Percentiles rank a stretch among this genome's conserved stretches.
phyloP scores from a whole-genome alignment of 2,888 invertebrate genomes.

The Alviniconcha strummeri region DNA sequence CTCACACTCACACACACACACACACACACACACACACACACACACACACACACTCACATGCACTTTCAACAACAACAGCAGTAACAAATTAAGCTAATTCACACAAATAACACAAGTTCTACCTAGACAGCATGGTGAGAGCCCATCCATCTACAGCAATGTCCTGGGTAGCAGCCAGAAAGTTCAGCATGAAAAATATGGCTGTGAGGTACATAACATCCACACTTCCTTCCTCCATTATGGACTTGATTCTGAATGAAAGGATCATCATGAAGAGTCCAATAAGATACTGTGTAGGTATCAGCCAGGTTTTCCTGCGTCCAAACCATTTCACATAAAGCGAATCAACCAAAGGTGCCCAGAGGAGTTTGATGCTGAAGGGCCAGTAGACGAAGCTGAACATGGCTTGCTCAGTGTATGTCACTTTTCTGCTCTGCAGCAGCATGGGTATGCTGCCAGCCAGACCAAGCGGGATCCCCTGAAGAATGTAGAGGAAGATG shows the following conservation, averaged over 20 bases:
- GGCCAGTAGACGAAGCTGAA: conserved; percentile 95
- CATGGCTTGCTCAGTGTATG: conserved; percentile 91
- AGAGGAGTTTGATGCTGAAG: conserved; percentile 89
- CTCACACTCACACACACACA: neutral
- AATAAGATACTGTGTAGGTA: conserved; percentile 92
- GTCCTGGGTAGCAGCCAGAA: conserved; percentile 98
- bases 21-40: conserved; percentile 12
- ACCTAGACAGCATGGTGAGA: conserved; percentile 96
- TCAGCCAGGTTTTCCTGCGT: conserved; percentile 90
- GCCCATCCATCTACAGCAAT: conserved; percentile 99
- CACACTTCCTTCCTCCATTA: conserved; percentile 80
- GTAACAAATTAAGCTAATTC: too few species aligned
- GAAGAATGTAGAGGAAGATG: conserved; percentile 91
- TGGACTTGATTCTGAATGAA: conserved; percentile 79
- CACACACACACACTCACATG: neutral
- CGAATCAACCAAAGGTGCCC: conserved; percentile 99
- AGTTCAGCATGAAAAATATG: conserved; percentile 93
- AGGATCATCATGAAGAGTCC: conserved; percentile 92
- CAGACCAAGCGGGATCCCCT: conserved; percentile 92
- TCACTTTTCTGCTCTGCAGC: conserved; percentile 90
- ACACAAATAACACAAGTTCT: too few species aligned
- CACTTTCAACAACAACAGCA: neutral
- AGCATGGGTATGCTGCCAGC: conserved; percentile 96
- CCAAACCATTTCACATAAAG: conserved; percentile 89
- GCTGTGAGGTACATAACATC: conserved; percentile 79